Conservation (phyloP, 2,797 vertebrate genomes). For the Arctocebus calabarensis region DNA sequence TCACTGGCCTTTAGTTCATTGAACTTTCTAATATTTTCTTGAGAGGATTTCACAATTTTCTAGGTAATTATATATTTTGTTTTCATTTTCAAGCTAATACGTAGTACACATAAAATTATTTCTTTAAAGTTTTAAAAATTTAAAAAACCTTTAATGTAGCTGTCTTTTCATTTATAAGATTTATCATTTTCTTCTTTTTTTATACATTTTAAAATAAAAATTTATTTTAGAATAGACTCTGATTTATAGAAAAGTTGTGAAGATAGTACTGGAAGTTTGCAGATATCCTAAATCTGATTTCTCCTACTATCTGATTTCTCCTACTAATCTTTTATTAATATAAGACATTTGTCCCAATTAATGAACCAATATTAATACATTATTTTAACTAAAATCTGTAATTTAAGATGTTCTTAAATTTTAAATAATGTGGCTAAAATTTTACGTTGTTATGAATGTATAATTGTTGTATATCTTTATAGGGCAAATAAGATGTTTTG, state of each 20-base stretch:
- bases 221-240: not conserved
- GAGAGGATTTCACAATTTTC: not conserved
- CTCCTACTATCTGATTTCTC: not conserved
- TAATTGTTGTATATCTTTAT: not conserved
- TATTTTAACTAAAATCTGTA: not conserved
- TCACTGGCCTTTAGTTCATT: not conserved
- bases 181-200: not conserved
- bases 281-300: not conserved
- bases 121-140: not conserved
- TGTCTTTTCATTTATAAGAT: not conserved
- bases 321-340: not conserved
- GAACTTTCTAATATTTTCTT: constrained; percentile 23
- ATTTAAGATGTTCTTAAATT: not conserved
- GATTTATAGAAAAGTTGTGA: not conserved
- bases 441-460: not conserved
- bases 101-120: not conserved
- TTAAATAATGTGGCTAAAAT: not conserved
- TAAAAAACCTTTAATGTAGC: not conserved
- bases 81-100: not conserved
- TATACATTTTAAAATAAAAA: not conserved
- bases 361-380: not conserved
- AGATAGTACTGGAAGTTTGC: not conserved
- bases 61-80: not conserved
- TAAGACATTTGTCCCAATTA: not conserved
- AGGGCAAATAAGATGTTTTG: not conserved